Evolutionary conservation across 2,888 invertebrate species (phyloP).

Genomic region (Harpagoxenus sublaevis): DNA sequence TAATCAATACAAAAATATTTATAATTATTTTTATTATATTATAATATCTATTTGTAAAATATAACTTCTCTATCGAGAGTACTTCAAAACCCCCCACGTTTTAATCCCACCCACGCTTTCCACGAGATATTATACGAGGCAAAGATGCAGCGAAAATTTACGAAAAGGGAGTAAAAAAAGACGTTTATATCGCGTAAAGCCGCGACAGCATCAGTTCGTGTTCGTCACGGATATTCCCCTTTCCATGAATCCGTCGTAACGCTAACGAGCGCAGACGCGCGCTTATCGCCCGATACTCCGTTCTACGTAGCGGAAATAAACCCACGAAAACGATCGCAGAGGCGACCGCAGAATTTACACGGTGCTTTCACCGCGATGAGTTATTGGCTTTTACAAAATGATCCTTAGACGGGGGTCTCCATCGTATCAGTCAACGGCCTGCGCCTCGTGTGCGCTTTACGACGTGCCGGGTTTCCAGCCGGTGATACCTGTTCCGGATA

Average conservation of each 20-base stretch:
- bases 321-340: slow-evolving; percentile 56
- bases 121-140: neutral
- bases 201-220: neutral
- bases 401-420: slow-evolving; percentile 48
- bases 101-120: neutral
- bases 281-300: slow-evolving; percentile 51
- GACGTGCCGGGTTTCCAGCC: slow-evolving; percentile 65
- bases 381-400: slow-evolving; percentile 71
- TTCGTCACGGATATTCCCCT: slow-evolving; percentile 9
- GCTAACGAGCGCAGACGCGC: slow-evolving; percentile 31
- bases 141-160: slow-evolving; percentile 4
- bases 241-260: slow-evolving; percentile 1
- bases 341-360: slow-evolving; percentile 64
- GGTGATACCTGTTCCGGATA: slow-evolving; percentile 69
- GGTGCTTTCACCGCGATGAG: slow-evolving; percentile 64
- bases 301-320: slow-evolving; percentile 49
- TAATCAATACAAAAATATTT: neutral
- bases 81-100: neutral
- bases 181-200: slow-evolving; percentile 1
- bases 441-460: slow-evolving; percentile 60
- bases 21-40: neutral
- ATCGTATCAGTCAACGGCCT: slow-evolving; percentile 54
- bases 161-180: neutral
- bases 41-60: neutral
- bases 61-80: neutral